Evolutionary conservation across 2,113 vertebrate species (phyloP).

Genomic region (Actenoides hombroni): DNA sequence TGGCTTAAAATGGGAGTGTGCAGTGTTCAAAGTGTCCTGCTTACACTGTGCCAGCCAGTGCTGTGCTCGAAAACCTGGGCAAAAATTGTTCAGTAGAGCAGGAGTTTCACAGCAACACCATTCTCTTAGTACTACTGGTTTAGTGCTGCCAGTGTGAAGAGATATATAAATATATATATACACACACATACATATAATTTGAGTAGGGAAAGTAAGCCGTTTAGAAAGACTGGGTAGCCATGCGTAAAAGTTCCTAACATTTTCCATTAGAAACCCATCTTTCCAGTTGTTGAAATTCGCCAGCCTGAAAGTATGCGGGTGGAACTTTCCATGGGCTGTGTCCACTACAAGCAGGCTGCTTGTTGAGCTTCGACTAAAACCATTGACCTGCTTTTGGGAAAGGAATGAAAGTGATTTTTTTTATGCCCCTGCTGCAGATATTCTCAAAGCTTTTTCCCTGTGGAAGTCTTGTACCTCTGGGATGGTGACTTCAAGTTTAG

Average conservation of each 20-base stretch:
- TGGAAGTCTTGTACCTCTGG: neutral
- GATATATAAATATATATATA: neutral
- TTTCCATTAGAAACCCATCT: neutral
- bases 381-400: neutral
- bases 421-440: neutral
- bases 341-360: neutral
- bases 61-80: neutral
- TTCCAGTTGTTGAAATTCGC: neutral
- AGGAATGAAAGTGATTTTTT: neutral
- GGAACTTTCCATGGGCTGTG: neutral
- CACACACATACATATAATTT: fast-evolving
- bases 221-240: neutral
- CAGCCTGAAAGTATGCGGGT: neutral
- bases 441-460: neutral
- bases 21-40: neutral
- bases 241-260: neutral
- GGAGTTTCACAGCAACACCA: neutral
- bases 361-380: neutral
- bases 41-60: neutral
- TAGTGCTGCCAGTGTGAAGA: neutral
- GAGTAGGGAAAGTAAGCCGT: neutral
- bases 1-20: neutral
- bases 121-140: neutral
- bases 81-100: neutral
- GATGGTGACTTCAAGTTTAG: neutral